Conservation (phyloP, 2,113 vertebrate genomes). For the Peromyscus leucopus region DNA sequence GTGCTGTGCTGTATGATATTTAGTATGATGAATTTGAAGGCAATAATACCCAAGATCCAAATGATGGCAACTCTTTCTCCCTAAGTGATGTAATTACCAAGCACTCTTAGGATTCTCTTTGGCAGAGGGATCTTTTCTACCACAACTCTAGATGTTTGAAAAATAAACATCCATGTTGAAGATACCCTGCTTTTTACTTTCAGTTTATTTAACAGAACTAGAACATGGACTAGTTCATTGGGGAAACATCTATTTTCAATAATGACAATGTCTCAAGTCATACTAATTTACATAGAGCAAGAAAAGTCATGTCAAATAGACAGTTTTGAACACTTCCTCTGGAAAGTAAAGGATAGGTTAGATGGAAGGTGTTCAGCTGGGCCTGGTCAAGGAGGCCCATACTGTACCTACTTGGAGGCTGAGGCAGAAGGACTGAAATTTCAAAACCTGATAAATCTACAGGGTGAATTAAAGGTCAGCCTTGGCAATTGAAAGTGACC, state of each 20-base stretch:
- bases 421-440: neutral
- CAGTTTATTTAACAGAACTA: slow-evolving; percentile 92
- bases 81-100: neutral
- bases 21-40: slow-evolving; percentile 1
- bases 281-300: neutral
- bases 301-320: neutral
- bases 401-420: neutral
- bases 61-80: neutral
- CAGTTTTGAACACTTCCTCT: neutral
- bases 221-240: slow-evolving; percentile 89
- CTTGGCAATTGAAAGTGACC: neutral
- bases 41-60: neutral
- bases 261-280: neutral
- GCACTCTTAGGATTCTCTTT: neutral
- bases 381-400: neutral
- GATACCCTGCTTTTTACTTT: slow-evolving; percentile 93
- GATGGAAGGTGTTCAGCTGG: neutral
- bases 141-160: slow-evolving; percentile 91
- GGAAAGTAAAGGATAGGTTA: neutral
- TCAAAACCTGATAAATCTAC: neutral
- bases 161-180: slow-evolving; percentile 92
- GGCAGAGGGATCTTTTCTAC: slow-evolving; percentile 87
- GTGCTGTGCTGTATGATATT: slow-evolving; percentile 75
- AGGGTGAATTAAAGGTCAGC: neutral
- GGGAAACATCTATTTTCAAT: neutral